Conservation (phyloP, 2,113 vertebrate genomes). For the Gymnobelideus leadbeateri region DNA sequence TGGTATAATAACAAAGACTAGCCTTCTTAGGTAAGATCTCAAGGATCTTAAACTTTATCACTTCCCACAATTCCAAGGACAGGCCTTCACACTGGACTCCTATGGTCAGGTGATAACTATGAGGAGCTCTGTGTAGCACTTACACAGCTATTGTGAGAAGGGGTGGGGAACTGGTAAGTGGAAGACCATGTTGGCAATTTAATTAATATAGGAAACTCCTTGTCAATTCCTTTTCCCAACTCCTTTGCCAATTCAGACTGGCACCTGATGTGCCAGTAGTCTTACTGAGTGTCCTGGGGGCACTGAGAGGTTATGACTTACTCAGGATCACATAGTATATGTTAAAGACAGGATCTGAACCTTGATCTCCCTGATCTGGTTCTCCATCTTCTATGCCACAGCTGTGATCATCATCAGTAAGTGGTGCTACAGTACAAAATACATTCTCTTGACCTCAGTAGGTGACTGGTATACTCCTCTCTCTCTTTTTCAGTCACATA, state of each 20-base stretch:
- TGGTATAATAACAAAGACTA: too few relatives aligned
- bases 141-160: background rate
- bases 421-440: conserved; percentile 74
- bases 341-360: background rate
- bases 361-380: background rate
- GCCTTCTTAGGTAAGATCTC: too few relatives aligned
- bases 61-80: background rate
- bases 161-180: background rate
- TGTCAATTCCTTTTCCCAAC: too few relatives aligned
- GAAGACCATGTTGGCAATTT: background rate
- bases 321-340: background rate
- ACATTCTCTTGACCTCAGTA: conserved; percentile 74
- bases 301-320: background rate
- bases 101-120: background rate
- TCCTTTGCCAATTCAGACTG: background rate
- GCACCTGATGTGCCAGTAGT: background rate
- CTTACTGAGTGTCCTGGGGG: background rate
- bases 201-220: background rate
- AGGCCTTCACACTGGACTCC: background rate
- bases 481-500: conserved; percentile 41
- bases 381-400: background rate
- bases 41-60: background rate
- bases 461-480: conserved; percentile 18
- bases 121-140: background rate
- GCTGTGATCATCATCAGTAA: conserved; percentile 60